phyloP scores from a whole-genome alignment of 2,797 vertebrate species.

The Botia almorhae region DNA sequence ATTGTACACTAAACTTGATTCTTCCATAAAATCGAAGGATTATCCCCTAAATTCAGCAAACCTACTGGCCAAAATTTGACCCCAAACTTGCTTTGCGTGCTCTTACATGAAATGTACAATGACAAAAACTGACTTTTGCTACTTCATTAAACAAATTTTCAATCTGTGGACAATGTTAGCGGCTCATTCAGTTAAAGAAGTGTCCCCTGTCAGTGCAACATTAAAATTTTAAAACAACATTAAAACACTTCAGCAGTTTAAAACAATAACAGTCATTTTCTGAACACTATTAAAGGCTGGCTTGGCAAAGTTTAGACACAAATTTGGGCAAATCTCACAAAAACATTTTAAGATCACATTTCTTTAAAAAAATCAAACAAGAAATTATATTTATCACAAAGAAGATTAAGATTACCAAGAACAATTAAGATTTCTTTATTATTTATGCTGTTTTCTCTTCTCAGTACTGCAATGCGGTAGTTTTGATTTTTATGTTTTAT shows the following conservation, averaged over 20 bases:
- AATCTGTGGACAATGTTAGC: conserved; percentile 16
- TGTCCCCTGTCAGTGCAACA: conserved; percentile 24
- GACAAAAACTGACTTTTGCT: conserved; percentile 16
- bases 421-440: too few relatives aligned
- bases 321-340: conserved; percentile 12
- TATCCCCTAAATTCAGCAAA: conserved; percentile 7
- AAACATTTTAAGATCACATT: conserved; percentile 15
- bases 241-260: conserved; percentile 29
- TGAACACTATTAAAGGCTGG: conserved; percentile 15
- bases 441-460: too few relatives aligned
- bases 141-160: conserved; percentile 12
- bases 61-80: background rate
- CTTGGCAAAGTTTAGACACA: conserved; percentile 32
- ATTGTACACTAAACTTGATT: conserved; percentile 31
- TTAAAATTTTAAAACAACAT: conserved; percentile 12
- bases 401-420: background rate
- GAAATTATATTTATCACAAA: background rate
- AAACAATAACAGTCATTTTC: conserved; percentile 12
- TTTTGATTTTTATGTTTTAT: too few relatives aligned
- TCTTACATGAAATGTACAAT: conserved; percentile 26
- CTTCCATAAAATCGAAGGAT: background rate
- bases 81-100: conserved; percentile 6
- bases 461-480: too few relatives aligned
- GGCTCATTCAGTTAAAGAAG: background rate
- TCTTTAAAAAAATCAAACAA: background rate